These are phyloP conservation scores for Helogale parvula DNA, from an alignment of 2,113 vertebrate genomes.

Conservation along the genomic window DNA sequence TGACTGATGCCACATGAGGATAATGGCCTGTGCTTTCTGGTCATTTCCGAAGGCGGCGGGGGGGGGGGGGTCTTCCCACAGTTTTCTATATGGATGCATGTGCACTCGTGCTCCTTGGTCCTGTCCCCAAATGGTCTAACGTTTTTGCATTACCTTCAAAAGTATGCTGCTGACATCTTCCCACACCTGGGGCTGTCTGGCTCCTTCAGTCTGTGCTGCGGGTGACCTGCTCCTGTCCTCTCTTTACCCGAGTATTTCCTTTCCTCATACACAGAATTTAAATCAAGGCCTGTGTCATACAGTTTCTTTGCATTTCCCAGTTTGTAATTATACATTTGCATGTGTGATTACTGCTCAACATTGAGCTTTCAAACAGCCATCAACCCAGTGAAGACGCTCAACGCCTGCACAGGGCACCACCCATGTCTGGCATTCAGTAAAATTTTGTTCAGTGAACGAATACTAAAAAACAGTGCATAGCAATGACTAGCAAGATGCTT, in stretches of 20 bases:
- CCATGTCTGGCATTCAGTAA: not conserved
- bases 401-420: not conserved
- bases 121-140: not conserved
- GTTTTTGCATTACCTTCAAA: fast-evolving
- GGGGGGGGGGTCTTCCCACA: not conserved
- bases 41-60: not conserved
- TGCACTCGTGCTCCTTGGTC: not conserved
- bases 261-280: not conserved
- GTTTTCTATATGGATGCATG: fast-evolving
- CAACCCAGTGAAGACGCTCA: not conserved
- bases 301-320: not conserved
- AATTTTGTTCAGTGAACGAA: not conserved
- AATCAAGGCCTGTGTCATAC: not conserved
- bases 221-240: not conserved
- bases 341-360: not conserved
- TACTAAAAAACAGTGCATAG: not conserved
- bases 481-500: not conserved
- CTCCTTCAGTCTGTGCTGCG: not conserved
- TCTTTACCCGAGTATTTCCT: not conserved
- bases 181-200: too few species aligned
- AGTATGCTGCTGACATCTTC: too few species aligned
- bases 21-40: not conserved
- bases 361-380: not conserved
- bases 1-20: not conserved
- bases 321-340: not conserved